Base-by-base conservation (phyloP, 2,888 invertebrate genomes). In the Opisthograptis luteolata region DNA sequence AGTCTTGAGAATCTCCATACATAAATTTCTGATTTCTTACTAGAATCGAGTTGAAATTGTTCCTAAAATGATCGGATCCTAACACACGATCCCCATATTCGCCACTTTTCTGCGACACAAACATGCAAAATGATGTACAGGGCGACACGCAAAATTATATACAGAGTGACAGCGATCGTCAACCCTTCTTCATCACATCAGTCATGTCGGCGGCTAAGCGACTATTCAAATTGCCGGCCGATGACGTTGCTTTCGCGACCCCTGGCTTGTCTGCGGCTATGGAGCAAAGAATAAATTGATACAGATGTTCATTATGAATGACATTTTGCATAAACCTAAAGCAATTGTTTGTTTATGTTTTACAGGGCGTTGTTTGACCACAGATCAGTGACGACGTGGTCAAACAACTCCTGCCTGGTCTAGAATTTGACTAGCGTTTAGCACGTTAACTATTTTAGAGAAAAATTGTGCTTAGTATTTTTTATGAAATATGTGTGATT, bases 181-280 rank as follows among this genome's bases (percentile, higher is more conserved):
- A 79, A 80, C 83, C 85, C 81, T 84, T 87, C 88, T 87, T 88
- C 80, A 44, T 35, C 86, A 87, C 90, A 90, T 90, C 90, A 87
- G 88, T 89, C 89, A 89, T 87, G 50, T 51, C 50, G 74, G 76
- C 80, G 81, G 84, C 87, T 86, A 87, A 88, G 88, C 87, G 89
- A 82, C 84, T 88, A 90, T 89, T 90, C 90, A 90, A 90, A 90
- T 90, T 90, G 84, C 86, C 80, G 77, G 75, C 80, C 83, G 84
- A 89, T 90, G 90, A 90, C 90, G 84, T 67, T 85, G 87, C 85
- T 89, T 89, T 88, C 82, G 75, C 81, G 78, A 84, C 86, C 89
- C 88, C 81, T 79, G 82, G 76, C 79, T 82, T 80, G 74, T 75
- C 81, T 81, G 73, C 79, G 79, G 76, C 68, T 80, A 68, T 69